A percentile compares a stretch with the other conserved stretches of the same genome.
phyloP scores from a whole-genome alignment of 2,113 vertebrate genomes.

The Sander lucioperca region DNA sequence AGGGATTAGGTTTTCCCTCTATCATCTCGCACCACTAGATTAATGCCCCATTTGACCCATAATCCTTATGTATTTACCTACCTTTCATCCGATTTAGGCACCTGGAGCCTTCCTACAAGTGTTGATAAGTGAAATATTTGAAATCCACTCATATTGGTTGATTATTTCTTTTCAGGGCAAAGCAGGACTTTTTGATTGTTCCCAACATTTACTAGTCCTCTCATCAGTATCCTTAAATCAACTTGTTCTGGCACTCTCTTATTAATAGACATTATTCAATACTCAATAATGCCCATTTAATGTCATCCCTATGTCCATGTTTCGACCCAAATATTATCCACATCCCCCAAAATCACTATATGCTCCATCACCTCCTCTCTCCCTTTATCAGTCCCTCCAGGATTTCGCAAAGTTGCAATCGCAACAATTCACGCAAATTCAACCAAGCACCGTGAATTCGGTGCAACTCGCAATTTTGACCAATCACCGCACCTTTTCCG shows the following conservation, averaged over 20 bases:
- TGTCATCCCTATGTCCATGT: constrained; percentile 21
- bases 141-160: constrained; percentile 21
- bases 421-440: too few species aligned
- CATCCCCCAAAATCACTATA: constrained; percentile 1
- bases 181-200: constrained; percentile 2
- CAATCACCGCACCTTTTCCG: too few species aligned
- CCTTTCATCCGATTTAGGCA: constrained; percentile 26
- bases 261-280: constrained; percentile 29
- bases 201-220: background rate
- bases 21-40: constrained; percentile 38
- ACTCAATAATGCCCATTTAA: constrained; percentile 10
- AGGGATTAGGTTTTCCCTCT: constrained; percentile 54
- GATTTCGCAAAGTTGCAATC: too few species aligned
- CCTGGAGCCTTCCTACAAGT: constrained; percentile 5
- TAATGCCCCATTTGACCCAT: constrained; percentile 41
- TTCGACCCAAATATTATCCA: constrained; percentile 11
- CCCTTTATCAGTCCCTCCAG: too few species aligned
- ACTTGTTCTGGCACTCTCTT: constrained; percentile 1
- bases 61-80: constrained; percentile 40
- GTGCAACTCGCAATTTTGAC: too few species aligned
- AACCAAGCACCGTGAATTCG: too few species aligned
- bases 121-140: constrained; percentile 19
- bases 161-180: constrained; percentile 2
- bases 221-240: background rate
- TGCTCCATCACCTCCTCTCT: background rate